These are phyloP conservation scores for Philaenus spumarius DNA, from an alignment of 1,140 invertebrate genomes.

Conservation along the genomic window DNA sequence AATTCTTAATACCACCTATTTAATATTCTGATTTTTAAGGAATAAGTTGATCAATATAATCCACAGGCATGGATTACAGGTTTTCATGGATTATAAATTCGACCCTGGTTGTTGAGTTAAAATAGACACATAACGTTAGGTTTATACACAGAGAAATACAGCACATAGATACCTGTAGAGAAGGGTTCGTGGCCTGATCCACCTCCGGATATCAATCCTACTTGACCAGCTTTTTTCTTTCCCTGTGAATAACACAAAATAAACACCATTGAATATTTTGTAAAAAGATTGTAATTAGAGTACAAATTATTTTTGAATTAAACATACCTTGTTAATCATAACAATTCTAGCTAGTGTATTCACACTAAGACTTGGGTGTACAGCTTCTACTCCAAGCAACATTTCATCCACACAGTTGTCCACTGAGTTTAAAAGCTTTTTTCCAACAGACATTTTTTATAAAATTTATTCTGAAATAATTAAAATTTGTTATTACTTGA, in stretches of 20 bases:
- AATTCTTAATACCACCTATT: too few species aligned
- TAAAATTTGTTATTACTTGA: too few species aligned
- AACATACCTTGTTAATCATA: slow-evolving; percentile 42
- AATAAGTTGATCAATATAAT: too few species aligned
- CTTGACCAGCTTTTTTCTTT: slow-evolving; percentile 44
- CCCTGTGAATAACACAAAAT: slow-evolving; percentile 37
- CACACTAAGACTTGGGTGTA: slow-evolving; percentile 53
- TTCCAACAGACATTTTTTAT: background rate
- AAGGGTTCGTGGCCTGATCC: slow-evolving; percentile 86
- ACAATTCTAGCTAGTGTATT: slow-evolving; percentile 55
- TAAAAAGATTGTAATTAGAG: background rate
- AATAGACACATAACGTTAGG: too few species aligned
- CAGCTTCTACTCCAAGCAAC: slow-evolving; percentile 53
- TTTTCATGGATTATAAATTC: too few species aligned
- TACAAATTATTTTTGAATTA: background rate
- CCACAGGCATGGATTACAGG: too few species aligned
- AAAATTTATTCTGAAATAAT: too few species aligned
- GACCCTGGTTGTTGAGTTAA: too few species aligned
- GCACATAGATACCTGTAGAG: slow-evolving; percentile 48
- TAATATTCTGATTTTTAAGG: too few species aligned
- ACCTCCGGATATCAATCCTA: slow-evolving; percentile 69
- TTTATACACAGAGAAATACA: too few species aligned
- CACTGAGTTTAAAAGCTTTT: slow-evolving; percentile 51
- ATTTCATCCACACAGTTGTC: slow-evolving; percentile 60
- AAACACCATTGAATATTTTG: background rate